Conservation (phyloP, 2,888 invertebrate species). For the Geotrupes spiniger region DNA sequence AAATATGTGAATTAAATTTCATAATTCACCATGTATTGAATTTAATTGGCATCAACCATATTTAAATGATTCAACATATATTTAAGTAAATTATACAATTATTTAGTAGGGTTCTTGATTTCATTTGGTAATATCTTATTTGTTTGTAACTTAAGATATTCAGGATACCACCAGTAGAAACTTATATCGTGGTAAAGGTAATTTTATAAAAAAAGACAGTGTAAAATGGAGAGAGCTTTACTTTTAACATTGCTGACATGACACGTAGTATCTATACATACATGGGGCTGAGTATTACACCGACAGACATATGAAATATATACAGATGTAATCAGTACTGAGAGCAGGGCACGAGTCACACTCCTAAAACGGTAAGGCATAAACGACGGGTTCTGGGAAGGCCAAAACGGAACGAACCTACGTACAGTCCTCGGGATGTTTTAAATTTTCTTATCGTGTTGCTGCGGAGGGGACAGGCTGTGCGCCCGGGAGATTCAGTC, state of each 20-base stretch:
- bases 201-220: too few species aligned
- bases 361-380: conserved; percentile 49
- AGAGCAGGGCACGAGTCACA: conserved; percentile 40
- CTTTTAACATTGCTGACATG: conserved; percentile 53
- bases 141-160: too few species aligned
- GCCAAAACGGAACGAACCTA: conserved; percentile 32
- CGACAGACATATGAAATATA: conserved; percentile 45
- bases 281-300: conserved; percentile 51
- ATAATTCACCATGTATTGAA: too few species aligned
- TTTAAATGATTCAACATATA: too few species aligned
- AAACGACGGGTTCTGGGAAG: conserved; percentile 43
- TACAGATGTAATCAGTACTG: conserved; percentile 43
- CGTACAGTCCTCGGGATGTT: conserved; percentile 20
- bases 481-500: conserved; percentile 44
- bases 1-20: too few species aligned
- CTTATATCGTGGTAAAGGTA: too few species aligned
- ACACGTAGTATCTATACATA: conserved; percentile 51
- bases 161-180: too few species aligned
- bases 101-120: too few species aligned
- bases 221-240: conserved; percentile 54
- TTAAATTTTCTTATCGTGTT: conserved; percentile 13
- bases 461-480: conserved; percentile 15
- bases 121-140: too few species aligned
- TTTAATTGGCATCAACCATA: too few species aligned
- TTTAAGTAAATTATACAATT: too few species aligned